These are phyloP conservation scores for Drosophila repletoides DNA, from an alignment of 1,140 invertebrate species.

Conservation along the genomic window DNA sequence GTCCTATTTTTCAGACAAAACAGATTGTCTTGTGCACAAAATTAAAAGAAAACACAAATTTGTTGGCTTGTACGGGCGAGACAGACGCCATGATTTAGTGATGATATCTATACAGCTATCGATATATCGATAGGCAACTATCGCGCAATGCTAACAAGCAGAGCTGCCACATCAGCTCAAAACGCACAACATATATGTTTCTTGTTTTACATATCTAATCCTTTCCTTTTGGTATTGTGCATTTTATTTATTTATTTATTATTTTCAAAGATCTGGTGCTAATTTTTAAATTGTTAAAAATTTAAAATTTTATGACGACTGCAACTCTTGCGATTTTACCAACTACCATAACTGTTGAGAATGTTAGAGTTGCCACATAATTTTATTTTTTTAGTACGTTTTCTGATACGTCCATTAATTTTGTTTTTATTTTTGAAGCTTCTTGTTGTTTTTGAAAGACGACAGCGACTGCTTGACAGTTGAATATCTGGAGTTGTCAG, in stretches of 20 bases:
- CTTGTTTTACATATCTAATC: not conserved
- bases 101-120: slow-evolving; percentile 16
- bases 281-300: not conserved
- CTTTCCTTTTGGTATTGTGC: not conserved
- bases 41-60: slow-evolving; percentile 61
- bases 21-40: slow-evolving; percentile 25
- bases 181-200: too few relatives aligned
- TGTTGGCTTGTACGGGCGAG: slow-evolving; percentile 23
- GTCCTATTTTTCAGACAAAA: slow-evolving; percentile 6
- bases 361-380: too few relatives aligned
- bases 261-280: not conserved
- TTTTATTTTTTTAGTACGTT: too few relatives aligned
- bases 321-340: not conserved
- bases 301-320: not conserved
- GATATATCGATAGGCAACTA: slow-evolving; percentile 20
- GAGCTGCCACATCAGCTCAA: not conserved
- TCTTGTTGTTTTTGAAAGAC: too few relatives aligned
- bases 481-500: too few relatives aligned
- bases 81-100: slow-evolving; percentile 44
- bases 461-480: too few relatives aligned
- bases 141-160: not conserved
- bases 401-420: too few relatives aligned
- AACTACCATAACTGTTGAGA: too few relatives aligned
- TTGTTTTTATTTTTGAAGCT: too few relatives aligned
- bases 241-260: not conserved